Evolutionary conservation across 1,140 invertebrate species (phyloP).

Genomic region (Elymnias hypermnestra): DNA sequence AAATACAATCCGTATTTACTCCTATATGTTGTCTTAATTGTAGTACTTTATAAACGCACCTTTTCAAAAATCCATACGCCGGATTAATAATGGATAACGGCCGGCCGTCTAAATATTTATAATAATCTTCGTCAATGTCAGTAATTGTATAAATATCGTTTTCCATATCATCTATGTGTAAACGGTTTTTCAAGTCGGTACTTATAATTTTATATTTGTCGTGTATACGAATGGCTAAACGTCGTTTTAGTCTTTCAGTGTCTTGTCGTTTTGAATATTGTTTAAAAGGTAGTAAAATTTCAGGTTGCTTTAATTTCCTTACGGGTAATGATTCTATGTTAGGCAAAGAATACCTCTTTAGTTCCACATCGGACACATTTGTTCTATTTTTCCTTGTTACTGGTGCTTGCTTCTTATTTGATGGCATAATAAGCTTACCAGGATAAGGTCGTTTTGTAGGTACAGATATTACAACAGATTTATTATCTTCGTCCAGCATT

Average conservation of each 20-base stretch:
- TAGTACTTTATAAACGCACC: slow-evolving; percentile 29
- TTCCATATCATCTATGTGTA: slow-evolving; percentile 22
- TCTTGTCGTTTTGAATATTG: slow-evolving; percentile 42
- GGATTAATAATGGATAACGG: slow-evolving; percentile 20
- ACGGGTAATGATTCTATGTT: slow-evolving; percentile 25
- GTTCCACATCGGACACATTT: not conserved
- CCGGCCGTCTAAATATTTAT: slow-evolving; percentile 30
- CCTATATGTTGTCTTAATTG: slow-evolving; percentile 52
- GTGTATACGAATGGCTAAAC: slow-evolving; percentile 23
- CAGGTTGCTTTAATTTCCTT: slow-evolving; percentile 29
- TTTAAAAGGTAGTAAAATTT: slow-evolving; percentile 41
- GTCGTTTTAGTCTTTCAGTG: slow-evolving; percentile 25
- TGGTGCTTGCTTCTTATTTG: slow-evolving; percentile 10
- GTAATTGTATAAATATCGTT: slow-evolving; percentile 31
- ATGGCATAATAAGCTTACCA: not conserved
- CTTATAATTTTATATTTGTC: slow-evolving; percentile 44
- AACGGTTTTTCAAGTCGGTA: slow-evolving; percentile 27
- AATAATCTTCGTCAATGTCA: slow-evolving; percentile 44
- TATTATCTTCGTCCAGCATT: slow-evolving; percentile 26
- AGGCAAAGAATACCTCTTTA: slow-evolving; percentile 24
- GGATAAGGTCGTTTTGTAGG: slow-evolving; percentile 10
- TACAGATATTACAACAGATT: slow-evolving; percentile 31
- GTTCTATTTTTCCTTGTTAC: slow-evolving; percentile 3
- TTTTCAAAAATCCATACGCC: slow-evolving; percentile 42
- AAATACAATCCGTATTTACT: slow-evolving; percentile 74